Evolutionary conservation across 2,797 vertebrate species (phyloP), one percentile per base, ranked within the genome.

Genomic region (Sebastes hopkinsi): DNA sequence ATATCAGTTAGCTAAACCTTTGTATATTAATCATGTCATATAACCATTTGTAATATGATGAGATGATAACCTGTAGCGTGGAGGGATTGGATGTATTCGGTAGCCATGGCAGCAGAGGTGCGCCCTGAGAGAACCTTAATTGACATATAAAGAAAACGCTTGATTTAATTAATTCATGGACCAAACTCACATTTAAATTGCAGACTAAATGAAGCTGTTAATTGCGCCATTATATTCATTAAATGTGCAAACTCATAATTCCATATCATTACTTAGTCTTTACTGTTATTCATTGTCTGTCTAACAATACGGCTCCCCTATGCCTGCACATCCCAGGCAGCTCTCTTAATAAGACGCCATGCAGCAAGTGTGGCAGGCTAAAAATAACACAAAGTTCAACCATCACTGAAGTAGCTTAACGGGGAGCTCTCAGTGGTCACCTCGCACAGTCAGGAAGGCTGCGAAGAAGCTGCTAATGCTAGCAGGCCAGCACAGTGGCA

Each of bases 331-430:
- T 61, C 36, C 8, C 3, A 69, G 20, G 56, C 69, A 69, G 60
- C 67, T 64, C 67, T 54, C 27, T 62, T 84, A 75, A 69, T 38
- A 75, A 75, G 71, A 55, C 23, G 10, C 67, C 65, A 56, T 29
- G 27, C 36, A 62, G 75, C 11, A 61, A 76, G 65, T 72, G 70
- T 27, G 32, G 32, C 50, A 1, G 67, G 66, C 70, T 87, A 75
- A 83, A 88, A 89, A 88, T 81, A 85, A 68, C 36, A 6, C 6
- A 36, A 59, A 58, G n/a, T 74, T 77, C 46, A 73, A 38, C 65
- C 69, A 4, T 50, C 29, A 8, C n/a, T 38, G 74, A 68, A 50
- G 78, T 34, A 61, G 76, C 78, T 71, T 11, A 74, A 79, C 34
- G 20, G 23, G 42, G 42, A 75, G 65, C 61, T 69, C 59, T 82